Base-by-base conservation (phyloP, 2,888 invertebrate genomes). In the Invenusta paracnida region DNA sequence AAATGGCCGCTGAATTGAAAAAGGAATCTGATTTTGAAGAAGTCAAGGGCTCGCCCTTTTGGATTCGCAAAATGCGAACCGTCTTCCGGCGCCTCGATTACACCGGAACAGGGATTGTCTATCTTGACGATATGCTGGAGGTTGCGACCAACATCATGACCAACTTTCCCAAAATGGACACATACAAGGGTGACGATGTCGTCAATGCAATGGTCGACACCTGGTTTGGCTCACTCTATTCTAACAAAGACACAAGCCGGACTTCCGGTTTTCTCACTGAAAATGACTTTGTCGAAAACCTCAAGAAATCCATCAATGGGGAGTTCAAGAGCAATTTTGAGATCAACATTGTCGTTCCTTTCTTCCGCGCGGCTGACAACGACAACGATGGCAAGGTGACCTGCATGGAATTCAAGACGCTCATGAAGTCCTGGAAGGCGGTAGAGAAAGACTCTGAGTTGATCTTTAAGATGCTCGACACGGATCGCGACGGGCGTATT, bases 61-160 rank as follows among this genome's bases (percentile, higher is more conserved):
- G 86, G 86, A 29, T 25, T n/a, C 86, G 86, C 17, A 86, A 86
- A 29, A 23, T 87, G 86, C 17, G 86, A 28, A 86, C 86, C 11
- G 29, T 86, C 13, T 86, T 86, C 86, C 85, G 86, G 17, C 48
- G 81, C 23, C 28, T 86, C 17, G 86, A 86, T 25, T 27, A 86
- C 0, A 73, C n/a, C n/a, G 86, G 86, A 23, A 31, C 86, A 17
- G 86, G 86, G 17, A 87, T 67, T 30, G 5, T 86, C 29, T 30
- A n/a, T 31, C 23, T 86, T 2, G 86, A 87, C 27, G 86, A 86
- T 28, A 27, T 86, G 13, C 30, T 86, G 29, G 30, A 87, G 17
- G 13, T 86, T 13, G 30, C 86, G 0, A 82, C 86, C 17, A 27
- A 86, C 25, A 0, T 86, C 23, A 67, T 86, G 28, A 27, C 27